Evolutionary conservation across 2,888 invertebrate genomes (phyloP).

Genomic region (Cosmorhoe ocellata): DNA sequence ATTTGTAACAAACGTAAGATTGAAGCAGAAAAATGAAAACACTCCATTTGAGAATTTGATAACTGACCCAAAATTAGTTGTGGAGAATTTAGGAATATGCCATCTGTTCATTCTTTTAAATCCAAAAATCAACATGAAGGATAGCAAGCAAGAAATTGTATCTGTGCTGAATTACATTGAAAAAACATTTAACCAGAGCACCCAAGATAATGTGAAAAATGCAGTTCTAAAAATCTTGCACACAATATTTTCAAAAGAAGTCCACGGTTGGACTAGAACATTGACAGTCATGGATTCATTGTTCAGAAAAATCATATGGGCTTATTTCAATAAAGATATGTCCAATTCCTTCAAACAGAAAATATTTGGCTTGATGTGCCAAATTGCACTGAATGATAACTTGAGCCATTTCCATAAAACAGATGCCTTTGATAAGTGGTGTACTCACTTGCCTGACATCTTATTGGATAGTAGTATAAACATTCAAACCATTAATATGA

Average conservation of each 20-base stretch:
- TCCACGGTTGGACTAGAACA: slow-evolving; percentile 65
- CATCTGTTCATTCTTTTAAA: slow-evolving; percentile 74
- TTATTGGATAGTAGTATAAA: slow-evolving; percentile 76
- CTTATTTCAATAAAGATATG: slow-evolving; percentile 58
- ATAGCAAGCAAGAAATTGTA: slow-evolving; percentile 57
- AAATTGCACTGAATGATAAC: slow-evolving; percentile 69
- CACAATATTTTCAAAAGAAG: slow-evolving; percentile 59
- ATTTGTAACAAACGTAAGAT: slow-evolving; percentile 73
- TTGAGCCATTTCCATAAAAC: slow-evolving; percentile 61
- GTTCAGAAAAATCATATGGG: slow-evolving; percentile 63
- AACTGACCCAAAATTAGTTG: slow-evolving; percentile 62
- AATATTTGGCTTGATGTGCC: slow-evolving; percentile 69
- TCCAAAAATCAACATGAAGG: slow-evolving; percentile 63
- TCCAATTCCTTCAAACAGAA: slow-evolving; percentile 57
- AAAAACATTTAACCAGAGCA: slow-evolving; percentile 64
- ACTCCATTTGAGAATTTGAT: slow-evolving; percentile 55
- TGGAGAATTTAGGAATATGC: slow-evolving; percentile 67
- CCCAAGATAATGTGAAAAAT: slow-evolving; percentile 49
- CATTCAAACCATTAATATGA: slow-evolving; percentile 76
- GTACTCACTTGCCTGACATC: slow-evolving; percentile 80
- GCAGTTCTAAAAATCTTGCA: slow-evolving; percentile 58
- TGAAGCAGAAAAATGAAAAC: slow-evolving; percentile 48
- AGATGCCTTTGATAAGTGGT: slow-evolving; percentile 74
- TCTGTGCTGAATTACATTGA: slow-evolving; percentile 77
- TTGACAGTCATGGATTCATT: slow-evolving; percentile 56